phyloP scores from a whole-genome alignment of 2,888 invertebrate species.

The Schizaphis graminum region DNA sequence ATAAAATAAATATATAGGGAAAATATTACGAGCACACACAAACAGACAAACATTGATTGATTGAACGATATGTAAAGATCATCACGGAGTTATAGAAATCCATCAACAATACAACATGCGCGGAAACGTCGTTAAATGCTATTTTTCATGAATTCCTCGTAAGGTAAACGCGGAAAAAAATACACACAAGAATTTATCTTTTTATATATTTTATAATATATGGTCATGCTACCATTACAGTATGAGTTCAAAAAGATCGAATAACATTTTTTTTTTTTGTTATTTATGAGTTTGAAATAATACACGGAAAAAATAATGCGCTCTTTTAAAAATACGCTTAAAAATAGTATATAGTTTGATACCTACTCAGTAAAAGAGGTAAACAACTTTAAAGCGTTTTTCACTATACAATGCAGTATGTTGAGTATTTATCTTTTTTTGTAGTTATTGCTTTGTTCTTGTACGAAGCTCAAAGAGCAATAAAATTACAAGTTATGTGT shows the following conservation, averaged over 20 bases:
- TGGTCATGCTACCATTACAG: background rate
- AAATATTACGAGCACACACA: background rate
- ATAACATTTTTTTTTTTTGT: background rate
- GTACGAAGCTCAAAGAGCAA: background rate
- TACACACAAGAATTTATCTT: background rate
- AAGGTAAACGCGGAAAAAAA: constrained; percentile 6
- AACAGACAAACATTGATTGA: background rate
- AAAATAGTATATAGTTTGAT: constrained; percentile 8
- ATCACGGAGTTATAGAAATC: background rate
- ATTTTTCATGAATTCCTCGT: background rate
- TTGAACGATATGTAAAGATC: background rate
- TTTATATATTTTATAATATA: background rate
- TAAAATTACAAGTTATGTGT: constrained; percentile 13
- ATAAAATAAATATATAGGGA: background rate
- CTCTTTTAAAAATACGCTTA: constrained; percentile 15
- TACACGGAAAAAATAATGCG: constrained; percentile 16
- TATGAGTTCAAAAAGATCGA: constrained; percentile 20
- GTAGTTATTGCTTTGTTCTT: constrained; percentile 16
- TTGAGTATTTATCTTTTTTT: constrained; percentile 28
- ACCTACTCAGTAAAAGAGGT: background rate
- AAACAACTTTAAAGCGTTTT: constrained; percentile 22
- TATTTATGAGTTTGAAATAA: constrained; percentile 28
- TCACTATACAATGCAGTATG: background rate
- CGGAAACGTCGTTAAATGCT: constrained; percentile 16
- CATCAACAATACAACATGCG: background rate